Evolutionary conservation across 2,113 vertebrate species (phyloP).

Genomic region (Miniopterus natalensis): DNA sequence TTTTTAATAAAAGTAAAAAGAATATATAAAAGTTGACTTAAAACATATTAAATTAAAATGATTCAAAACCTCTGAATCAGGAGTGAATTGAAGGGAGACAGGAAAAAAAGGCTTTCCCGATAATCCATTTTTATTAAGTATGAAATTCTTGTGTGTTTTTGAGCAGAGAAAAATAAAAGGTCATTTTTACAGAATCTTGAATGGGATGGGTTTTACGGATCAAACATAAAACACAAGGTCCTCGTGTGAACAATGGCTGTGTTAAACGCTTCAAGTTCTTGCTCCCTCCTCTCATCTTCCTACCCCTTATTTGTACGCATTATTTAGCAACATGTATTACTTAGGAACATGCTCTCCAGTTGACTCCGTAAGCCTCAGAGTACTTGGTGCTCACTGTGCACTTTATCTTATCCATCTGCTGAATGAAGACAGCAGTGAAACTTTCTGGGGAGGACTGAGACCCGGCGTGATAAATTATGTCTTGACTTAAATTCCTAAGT

Average conservation of each 20-base stretch:
- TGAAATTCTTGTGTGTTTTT: background rate
- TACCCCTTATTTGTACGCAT: background rate
- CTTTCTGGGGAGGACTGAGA: background rate
- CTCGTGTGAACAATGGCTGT: background rate
- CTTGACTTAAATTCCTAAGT: slow-evolving; percentile 15
- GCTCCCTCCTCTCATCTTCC: background rate
- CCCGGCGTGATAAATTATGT: background rate
- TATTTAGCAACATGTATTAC: background rate
- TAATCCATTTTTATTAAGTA: background rate
- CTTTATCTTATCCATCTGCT: background rate
- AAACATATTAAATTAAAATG: background rate
- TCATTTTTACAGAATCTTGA: background rate
- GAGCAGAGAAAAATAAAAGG: slow-evolving; percentile 8
- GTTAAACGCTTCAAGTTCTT: background rate
- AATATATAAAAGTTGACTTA: background rate
- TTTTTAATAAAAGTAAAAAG: slow-evolving; percentile 14
- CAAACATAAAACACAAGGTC: background rate
- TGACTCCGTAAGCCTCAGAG: too few species aligned
- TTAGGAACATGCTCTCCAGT: background rate
- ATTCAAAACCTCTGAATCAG: background rate
- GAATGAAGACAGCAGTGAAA: background rate
- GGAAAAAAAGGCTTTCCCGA: background rate
- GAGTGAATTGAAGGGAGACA: background rate
- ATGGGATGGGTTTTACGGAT: background rate
- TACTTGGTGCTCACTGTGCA: background rate